Evolutionary conservation across 2,888 invertebrate species (phyloP), one percentile per base, ranked within the genome.

Genomic region (Tetanocera ferruginea): DNA sequence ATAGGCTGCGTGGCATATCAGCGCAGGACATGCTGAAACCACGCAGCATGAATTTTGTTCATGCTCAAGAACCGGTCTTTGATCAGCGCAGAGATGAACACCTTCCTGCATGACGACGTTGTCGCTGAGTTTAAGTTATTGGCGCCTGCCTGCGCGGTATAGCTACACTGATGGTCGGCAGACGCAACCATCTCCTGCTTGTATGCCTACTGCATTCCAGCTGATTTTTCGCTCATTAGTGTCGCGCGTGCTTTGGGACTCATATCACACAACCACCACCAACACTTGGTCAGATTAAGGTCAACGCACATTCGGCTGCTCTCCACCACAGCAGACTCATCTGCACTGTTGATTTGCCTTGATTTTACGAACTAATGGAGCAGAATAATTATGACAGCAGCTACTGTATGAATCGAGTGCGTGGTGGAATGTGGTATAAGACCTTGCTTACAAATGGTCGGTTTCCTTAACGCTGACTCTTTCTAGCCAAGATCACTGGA

Each of bases 311-410:
- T 74, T 37, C 55, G 57, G 28, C 28, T 9, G 17, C 60, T 57
- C 57, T 19, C 69, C 17, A 8, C 2, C 57, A 14, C 37, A 9
- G 19, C 67, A n/a, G 0, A n/a, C 3, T 67, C 43, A 14, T 14
- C 2, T 28, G 34, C 8, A 8, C 2, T 67, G 67, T 55, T 9
- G 72, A 57, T 28, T n/a, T n/a, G 64, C 23, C 64, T 64, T 64
- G 74, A 66, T 74, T 74, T 62, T 37, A 52, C 67, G 55, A 66
- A 75, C 75, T 75, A 75, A 75, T 75, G 75, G 75, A 52, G 55
- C 67, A 75, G 67, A 75, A 75, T 75, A 67, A 75, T 75, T 75
- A 67, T 75, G 75, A 75, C 75, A 75, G 55, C 28, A 6, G 67
- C 75, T 75, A 67, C 75, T 67, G 67, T 23, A 66, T 31, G 57